phyloP scores from a whole-genome alignment of 2,797 vertebrate genomes.

The Moxostoma hubbsi region DNA sequence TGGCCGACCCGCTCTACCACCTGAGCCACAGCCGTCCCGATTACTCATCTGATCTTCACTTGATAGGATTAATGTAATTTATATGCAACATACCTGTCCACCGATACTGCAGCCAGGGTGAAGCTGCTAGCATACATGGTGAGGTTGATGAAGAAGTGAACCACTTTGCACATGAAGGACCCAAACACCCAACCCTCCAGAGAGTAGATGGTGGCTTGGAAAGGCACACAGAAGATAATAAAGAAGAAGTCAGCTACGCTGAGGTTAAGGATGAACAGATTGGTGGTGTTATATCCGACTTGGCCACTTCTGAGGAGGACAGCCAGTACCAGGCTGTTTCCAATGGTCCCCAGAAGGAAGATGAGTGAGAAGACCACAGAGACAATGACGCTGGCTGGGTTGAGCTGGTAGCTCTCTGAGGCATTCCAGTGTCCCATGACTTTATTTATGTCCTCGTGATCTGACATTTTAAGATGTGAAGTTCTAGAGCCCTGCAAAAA shows the following conservation, averaged over 20 bases:
- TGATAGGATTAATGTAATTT: constrained; percentile 14
- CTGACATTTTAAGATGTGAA: constrained; percentile 72
- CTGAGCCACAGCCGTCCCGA: no score
- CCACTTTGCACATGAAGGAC: constrained; percentile 90
- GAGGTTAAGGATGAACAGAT: constrained; percentile 91
- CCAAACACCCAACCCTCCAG: constrained; percentile 90
- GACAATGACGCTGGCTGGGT: constrained; percentile 83
- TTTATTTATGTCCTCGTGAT: constrained; percentile 80
- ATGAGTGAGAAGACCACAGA: constrained; percentile 90
- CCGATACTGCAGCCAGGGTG: constrained; percentile 86
- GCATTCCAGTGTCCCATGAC: constrained; percentile 74
- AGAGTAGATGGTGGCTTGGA: constrained; percentile 92
- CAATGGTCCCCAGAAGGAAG: constrained; percentile 86
- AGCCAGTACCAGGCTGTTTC: constrained; percentile 87
- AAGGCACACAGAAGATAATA: constrained; percentile 91
- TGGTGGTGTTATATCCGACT: constrained; percentile 87
- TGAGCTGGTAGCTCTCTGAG: constrained; percentile 82
- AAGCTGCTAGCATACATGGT: constrained; percentile 94
- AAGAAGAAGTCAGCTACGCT: constrained; percentile 92
- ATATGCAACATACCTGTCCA: constrained; percentile 81
- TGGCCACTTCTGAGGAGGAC: constrained; percentile 86
- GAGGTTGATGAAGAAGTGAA: constrained; percentile 92
- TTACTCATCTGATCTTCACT: not conserved
- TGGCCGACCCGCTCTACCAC: no score
- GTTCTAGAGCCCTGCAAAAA: constrained; percentile 30